phyloP scores from a whole-genome alignment of 1,140 invertebrate genomes.

The Lanistes nyassanus region DNA sequence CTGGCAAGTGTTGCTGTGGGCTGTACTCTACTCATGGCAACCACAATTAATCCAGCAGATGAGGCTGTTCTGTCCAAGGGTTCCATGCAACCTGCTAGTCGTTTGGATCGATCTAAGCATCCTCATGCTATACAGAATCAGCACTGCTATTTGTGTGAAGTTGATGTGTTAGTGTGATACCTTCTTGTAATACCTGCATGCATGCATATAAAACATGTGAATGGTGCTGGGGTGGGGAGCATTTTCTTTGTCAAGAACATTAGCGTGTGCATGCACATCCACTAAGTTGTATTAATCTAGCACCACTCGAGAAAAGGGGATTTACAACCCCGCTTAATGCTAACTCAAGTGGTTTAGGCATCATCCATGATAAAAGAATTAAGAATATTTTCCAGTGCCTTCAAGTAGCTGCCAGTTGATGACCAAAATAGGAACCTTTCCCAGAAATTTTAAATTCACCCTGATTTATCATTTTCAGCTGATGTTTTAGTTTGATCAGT shows the following conservation, averaged over 20 bases:
- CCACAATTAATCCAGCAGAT: conserved; percentile 89
- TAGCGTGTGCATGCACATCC: background rate
- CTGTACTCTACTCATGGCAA: conserved; percentile 78
- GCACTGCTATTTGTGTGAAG: conserved; percentile 92
- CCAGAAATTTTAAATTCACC: background rate
- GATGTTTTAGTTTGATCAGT: background rate
- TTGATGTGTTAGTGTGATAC: conserved; percentile 72
- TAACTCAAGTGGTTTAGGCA: too few relatives aligned
- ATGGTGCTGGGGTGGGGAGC: background rate
- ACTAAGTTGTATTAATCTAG: too few relatives aligned
- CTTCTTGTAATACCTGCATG: background rate
- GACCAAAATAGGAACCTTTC: background rate
- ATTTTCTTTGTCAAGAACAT: background rate
- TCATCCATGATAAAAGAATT: background rate
- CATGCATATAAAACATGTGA: background rate
- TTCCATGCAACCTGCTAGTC: conserved; percentile 58
- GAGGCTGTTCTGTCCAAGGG: conserved; percentile 62
- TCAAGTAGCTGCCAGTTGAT: background rate
- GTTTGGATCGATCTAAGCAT: conserved; percentile 86
- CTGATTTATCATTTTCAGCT: too few relatives aligned
- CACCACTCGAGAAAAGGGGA: too few relatives aligned
- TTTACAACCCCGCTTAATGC: too few relatives aligned
- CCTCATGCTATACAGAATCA: conserved; percentile 95
- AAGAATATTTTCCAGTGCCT: background rate
- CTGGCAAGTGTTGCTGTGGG: conserved; percentile 76